Evolutionary conservation across 2,797 vertebrate genomes (phyloP).

Genomic region (Coregonus sp.): DNA sequence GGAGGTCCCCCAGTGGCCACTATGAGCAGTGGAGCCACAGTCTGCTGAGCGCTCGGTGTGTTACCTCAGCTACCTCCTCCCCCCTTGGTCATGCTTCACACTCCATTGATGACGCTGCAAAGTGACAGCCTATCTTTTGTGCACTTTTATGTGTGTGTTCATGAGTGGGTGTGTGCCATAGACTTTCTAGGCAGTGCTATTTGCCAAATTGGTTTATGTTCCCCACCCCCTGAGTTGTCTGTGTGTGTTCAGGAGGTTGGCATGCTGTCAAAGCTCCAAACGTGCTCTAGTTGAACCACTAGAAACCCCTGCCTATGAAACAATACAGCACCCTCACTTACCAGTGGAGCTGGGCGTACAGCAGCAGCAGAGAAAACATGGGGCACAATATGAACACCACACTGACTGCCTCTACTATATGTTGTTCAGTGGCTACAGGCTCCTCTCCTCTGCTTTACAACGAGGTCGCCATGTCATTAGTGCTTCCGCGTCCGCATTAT

Average conservation of each 20-base stretch:
- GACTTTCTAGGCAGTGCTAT: not conserved
- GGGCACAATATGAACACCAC: not conserved
- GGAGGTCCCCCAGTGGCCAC: conserved; percentile 40
- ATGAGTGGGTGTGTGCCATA: not conserved
- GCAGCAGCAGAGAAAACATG: not conserved
- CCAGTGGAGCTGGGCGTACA: not conserved
- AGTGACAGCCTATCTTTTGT: conserved; percentile 1
- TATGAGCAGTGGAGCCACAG: conserved; percentile 26
- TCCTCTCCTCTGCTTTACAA: not conserved
- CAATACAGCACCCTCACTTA: not conserved
- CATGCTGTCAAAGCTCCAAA: not conserved
- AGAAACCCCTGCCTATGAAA: not conserved
- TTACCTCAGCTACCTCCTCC: not conserved
- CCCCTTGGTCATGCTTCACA: not conserved
- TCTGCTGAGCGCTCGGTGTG: not conserved
- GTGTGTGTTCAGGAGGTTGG: not conserved
- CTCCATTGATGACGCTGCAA: not conserved
- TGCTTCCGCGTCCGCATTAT: not conserved
- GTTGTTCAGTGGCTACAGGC: not conserved
- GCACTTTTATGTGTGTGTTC: not conserved
- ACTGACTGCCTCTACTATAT: not conserved
- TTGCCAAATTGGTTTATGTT: not conserved
- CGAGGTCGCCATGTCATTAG: not conserved
- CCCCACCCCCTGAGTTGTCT: not conserved
- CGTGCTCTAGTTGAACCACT: not conserved